phyloP scores from a whole-genome alignment of 2,113 vertebrate genomes.

The Aphyosemion australe region DNA sequence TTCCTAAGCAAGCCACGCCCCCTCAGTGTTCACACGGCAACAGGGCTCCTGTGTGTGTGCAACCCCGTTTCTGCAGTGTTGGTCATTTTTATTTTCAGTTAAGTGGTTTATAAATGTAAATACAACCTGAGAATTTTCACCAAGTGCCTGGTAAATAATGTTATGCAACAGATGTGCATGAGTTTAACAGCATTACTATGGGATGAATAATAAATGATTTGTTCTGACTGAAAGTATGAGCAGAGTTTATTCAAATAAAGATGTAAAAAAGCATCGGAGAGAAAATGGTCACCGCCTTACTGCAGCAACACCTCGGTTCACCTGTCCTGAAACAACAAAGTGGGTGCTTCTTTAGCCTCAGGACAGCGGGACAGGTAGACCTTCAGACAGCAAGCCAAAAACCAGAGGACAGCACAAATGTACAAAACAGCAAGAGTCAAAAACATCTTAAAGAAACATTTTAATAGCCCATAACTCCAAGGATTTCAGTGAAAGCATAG shows the following conservation, averaged over 20 bases:
- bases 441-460: no score
- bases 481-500: no score
- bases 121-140: constrained; percentile 60
- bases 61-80: not conserved
- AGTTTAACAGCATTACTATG: constrained; percentile 56
- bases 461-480: no score
- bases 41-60: no score
- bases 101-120: constrained; percentile 48
- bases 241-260: constrained; percentile 46
- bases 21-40: constrained; percentile 41
- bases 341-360: no score
- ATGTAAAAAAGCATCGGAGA: constrained; percentile 27
- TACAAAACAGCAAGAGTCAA: no score
- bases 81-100: not conserved
- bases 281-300: not conserved
- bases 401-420: no score
- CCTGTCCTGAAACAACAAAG: constrained; percentile 42
- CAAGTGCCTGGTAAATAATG: constrained; percentile 67
- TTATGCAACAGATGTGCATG: constrained; percentile 57
- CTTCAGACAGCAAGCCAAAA: no score
- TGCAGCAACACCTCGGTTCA: constrained; percentile 8
- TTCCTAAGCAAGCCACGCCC: constrained; percentile 33
- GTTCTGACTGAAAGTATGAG: constrained; percentile 33
- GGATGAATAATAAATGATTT: constrained; percentile 46
- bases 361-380: no score